Percentiles rank a stretch among this genome's conserved stretches.
phyloP scores from a whole-genome alignment of 2,797 vertebrate genomes.

The Schizothorax lantsangensis region DNA sequence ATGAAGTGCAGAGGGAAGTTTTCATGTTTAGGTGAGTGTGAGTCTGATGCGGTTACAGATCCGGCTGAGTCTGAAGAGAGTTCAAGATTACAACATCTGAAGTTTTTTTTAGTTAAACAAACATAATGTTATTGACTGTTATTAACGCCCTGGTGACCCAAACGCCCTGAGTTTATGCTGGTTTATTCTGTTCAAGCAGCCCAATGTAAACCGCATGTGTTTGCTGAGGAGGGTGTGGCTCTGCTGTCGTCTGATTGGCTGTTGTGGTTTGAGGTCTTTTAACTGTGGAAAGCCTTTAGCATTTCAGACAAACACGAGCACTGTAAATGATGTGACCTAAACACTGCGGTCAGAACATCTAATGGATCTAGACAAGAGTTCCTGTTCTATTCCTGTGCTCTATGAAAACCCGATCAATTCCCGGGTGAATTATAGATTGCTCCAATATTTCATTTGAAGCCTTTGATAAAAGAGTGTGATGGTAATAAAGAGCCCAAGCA shows the following conservation, averaged over 20 bases:
- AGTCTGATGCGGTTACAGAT: too few relatives aligned
- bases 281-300: not conserved
- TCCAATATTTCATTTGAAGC: not conserved
- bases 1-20: too few relatives aligned
- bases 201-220: not conserved
- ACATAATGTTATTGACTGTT: too few relatives aligned
- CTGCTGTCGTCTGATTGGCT: not conserved
- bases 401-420: not conserved
- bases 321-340: not conserved
- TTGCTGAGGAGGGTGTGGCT: not conserved
- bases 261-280: not conserved
- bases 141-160: too few relatives aligned
- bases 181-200: not conserved
- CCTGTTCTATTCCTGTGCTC: not conserved
- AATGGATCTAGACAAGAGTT: constrained; percentile 11
- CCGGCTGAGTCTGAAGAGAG: too few relatives aligned
- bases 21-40: too few relatives aligned
- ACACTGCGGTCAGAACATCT: not conserved
- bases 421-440: not conserved
- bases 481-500: not conserved
- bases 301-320: not conserved
- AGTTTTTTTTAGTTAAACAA: too few relatives aligned
- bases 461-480: not conserved
- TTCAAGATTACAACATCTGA: too few relatives aligned
- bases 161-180: too few relatives aligned